These are phyloP conservation scores for Drosophila nigromelanica DNA, from an alignment of 1,140 invertebrate genomes.

Conservation along the genomic window DNA sequence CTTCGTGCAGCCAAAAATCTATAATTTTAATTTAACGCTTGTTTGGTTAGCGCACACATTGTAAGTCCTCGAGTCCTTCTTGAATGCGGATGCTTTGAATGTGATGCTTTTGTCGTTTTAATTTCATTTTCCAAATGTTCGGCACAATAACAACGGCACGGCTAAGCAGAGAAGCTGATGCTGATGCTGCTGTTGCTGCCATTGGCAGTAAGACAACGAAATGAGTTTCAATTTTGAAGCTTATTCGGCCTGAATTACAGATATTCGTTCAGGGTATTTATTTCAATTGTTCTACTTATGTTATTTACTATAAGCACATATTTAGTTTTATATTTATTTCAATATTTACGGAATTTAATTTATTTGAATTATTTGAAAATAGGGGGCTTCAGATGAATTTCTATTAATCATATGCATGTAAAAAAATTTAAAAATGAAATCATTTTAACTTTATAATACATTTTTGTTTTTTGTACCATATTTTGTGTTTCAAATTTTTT, in stretches of 20 bases:
- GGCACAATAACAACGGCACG: constrained; percentile 45
- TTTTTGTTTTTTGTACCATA: too few species aligned
- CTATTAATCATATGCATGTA: too few species aligned
- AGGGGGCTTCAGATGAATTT: neutral
- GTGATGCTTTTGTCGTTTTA: constrained; percentile 60
- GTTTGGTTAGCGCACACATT: constrained; percentile 66
- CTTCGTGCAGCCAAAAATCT: constrained; percentile 60
- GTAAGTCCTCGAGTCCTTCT: constrained; percentile 42
- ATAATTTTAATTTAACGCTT: constrained; percentile 82
- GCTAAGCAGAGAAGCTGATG: constrained; percentile 18
- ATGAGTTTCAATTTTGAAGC: constrained; percentile 20
- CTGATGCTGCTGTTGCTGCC: constrained; percentile 16
- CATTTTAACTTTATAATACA: neutral
- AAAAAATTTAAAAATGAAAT: too few species aligned
- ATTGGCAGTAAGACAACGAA: constrained; percentile 47
- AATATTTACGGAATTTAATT: neutral
- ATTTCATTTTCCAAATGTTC: constrained; percentile 50
- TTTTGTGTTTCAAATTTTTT: too few species aligned
- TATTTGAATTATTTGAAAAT: neutral
- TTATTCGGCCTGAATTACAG: constrained; percentile 25
- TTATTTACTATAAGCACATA: constrained; percentile 3
- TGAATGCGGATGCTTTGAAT: constrained; percentile 45
- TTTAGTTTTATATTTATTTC: neutral
- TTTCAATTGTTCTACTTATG: constrained; percentile 9
- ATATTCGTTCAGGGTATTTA: constrained; percentile 22